Evolutionary conservation across 37 sponge, comb jelly and placozoan genomes (phyloP), one percentile per base, ranked within the genome.

Genomic region (Oscarella lobularis): DNA sequence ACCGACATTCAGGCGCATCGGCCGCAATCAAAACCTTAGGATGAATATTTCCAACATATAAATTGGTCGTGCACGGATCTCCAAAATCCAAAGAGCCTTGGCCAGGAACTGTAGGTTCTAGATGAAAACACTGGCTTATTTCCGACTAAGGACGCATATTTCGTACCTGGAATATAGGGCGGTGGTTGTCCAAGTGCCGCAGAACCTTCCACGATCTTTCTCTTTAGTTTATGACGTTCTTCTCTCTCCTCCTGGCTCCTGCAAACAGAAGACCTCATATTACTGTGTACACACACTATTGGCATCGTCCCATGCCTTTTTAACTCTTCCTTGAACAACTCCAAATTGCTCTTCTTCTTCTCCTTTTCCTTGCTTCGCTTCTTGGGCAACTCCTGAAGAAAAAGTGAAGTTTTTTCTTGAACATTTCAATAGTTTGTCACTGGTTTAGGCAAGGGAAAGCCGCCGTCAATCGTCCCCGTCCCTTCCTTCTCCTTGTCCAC

Each of bases 251-350:
- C 85, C 40, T 88, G 87, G 35, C 48, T 39, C 33, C 89, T 84
- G 9, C 34, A 31, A 30, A 37, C 2, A 40, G 77, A 27, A 39
- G 0, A 36, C 31, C 39, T 4, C 35, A n/a, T 6, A 31, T 30
- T 2, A 3, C 2, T 29, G 5, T 69, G 55, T 29, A 35, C 60
- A 3, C 60, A 35, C 2, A 6, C n/a, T n/a, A n/a, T n/a, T n/a
- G n/a, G 1, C 2, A 75, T 2, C 2, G 3, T 76, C 32, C 38
- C 73, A 54, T 69, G 85, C 91, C 86, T 88, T 41, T 89, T 93
- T 38, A 97, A 66, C 70, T 97, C 99, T 35, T 97, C 99, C 36
- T 96, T 90, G 66, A 97, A 97, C 40, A 93, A 55, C 74, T 97
- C 99, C 39, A 97, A 73, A 67, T 93, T 90, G 75, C 91, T 92